These are phyloP conservation scores for Oryzaephilus surinamensis DNA, from an alignment of 1,140 invertebrate species.

Conservation along the genomic window DNA sequence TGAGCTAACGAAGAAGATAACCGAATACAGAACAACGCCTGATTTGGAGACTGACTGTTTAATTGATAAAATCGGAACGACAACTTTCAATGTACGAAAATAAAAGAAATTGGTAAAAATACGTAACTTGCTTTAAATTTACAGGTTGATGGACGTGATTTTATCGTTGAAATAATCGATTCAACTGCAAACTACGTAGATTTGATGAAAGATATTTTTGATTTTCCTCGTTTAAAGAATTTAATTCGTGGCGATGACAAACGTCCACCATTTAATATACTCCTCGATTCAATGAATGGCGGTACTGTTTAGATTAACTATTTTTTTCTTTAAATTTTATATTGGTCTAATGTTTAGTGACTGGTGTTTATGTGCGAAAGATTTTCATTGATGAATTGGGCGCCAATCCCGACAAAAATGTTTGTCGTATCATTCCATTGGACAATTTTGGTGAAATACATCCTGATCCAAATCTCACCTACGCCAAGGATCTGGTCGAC, in stretches of 20 bases:
- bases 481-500: conserved; percentile 77
- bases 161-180: conserved; percentile 86
- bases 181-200: conserved; percentile 81
- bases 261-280: conserved; percentile 64
- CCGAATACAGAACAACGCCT: conserved; percentile 67
- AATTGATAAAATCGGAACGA: no score
- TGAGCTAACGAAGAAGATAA: conserved; percentile 67
- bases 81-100: no score
- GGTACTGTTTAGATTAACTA: conserved; percentile 42
- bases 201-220: conserved; percentile 96
- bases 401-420: conserved; percentile 52
- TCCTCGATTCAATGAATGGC: conserved; percentile 92
- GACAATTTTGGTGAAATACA: conserved; percentile 95
- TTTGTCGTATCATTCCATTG: conserved; percentile 62
- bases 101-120: conserved; percentile 54
- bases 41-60: conserved; percentile 67
- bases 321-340: no score
- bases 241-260: conserved; percentile 60
- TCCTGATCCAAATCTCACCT: conserved; percentile 98
- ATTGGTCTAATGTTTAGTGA: conserved; percentile 51
- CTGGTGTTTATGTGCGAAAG: conserved; percentile 86
- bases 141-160: conserved; percentile 59
- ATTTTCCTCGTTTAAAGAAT: conserved; percentile 73
- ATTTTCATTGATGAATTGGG: conserved; percentile 86
- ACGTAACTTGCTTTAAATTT: no score